Percentiles rank a stretch among this genome's conserved stretches.
These are phyloP conservation scores for Eulithis prunata DNA, from an alignment of 2,888 invertebrate genomes.

Conservation along the genomic window DNA sequence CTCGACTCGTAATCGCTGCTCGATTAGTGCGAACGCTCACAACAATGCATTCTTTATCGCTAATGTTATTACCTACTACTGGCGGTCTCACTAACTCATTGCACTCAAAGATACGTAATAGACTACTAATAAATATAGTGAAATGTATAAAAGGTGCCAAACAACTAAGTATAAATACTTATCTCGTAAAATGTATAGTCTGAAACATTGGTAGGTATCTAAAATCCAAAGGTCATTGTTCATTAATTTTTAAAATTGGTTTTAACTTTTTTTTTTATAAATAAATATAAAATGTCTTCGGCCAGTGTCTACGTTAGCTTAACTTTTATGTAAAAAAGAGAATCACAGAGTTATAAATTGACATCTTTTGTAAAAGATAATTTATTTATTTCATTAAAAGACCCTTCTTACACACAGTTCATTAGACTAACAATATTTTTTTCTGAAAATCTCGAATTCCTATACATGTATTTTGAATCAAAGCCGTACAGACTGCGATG, in stretches of 20 bases:
- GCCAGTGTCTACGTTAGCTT: background rate
- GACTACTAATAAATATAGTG: background rate
- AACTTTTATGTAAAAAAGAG: background rate
- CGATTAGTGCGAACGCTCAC: constrained; percentile 47
- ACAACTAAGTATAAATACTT: too few relatives aligned
- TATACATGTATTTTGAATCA: constrained; percentile 8
- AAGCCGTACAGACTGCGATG: constrained; percentile 18
- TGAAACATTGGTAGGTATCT: too few relatives aligned
- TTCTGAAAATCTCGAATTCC: background rate
- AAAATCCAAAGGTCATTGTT: too few relatives aligned
- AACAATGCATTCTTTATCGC: constrained; percentile 44
- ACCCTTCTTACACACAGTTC: too few relatives aligned
- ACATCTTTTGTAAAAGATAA: background rate
- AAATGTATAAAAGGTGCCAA: too few relatives aligned
- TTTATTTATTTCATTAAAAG: too few relatives aligned
- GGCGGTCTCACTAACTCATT: constrained; percentile 26
- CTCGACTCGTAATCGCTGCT: constrained; percentile 43
- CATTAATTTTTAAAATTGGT: too few relatives aligned
- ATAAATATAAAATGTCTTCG: background rate
- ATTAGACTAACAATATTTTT: background rate
- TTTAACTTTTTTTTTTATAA: too few relatives aligned
- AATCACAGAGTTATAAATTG: background rate
- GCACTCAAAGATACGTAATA: constrained; percentile 1
- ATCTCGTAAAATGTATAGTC: too few relatives aligned
- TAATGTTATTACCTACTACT: constrained; percentile 28